Percentiles rank a stretch among this genome's conserved stretches.
These are phyloP conservation scores for Sebastes taczanowskii DNA, from an alignment of 2,797 vertebrate genomes.

Conservation along the genomic window DNA sequence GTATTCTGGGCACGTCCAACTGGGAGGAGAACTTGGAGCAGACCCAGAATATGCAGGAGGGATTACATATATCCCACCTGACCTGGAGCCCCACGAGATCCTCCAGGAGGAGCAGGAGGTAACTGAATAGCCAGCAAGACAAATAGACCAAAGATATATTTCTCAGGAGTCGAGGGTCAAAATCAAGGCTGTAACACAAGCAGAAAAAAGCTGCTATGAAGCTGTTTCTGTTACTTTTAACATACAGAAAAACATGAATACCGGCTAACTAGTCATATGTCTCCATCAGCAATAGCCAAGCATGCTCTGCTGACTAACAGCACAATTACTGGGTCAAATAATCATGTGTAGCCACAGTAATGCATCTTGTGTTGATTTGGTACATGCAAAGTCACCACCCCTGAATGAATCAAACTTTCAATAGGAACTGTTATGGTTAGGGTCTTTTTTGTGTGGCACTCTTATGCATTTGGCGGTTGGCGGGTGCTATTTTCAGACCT, in stretches of 20 bases:
- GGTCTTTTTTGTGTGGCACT: not conserved
- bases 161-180: not conserved
- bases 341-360: not conserved
- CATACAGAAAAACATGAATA: not conserved
- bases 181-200: not conserved
- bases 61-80: conserved; percentile 17
- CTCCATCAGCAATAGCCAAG: not conserved
- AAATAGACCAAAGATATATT: not conserved
- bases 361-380: not conserved
- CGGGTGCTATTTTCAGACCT: not conserved
- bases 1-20: not conserved
- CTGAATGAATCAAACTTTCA: not conserved
- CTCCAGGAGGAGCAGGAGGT: not conserved
- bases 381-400: not conserved
- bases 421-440: not conserved
- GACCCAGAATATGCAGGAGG: conserved; percentile 13
- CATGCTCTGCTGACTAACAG: not conserved
- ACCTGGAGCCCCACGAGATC: not conserved
- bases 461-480: too few relatives aligned
- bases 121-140: conserved; percentile 1
- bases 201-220: not conserved
- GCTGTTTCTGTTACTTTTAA: not conserved
- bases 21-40: conserved; percentile 15
- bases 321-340: not conserved
- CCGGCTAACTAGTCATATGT: not conserved